Evolutionary conservation across 2,888 invertebrate species (phyloP), one percentile per base, ranked within the genome.

Genomic region (Dolichopus griseipennis): DNA sequence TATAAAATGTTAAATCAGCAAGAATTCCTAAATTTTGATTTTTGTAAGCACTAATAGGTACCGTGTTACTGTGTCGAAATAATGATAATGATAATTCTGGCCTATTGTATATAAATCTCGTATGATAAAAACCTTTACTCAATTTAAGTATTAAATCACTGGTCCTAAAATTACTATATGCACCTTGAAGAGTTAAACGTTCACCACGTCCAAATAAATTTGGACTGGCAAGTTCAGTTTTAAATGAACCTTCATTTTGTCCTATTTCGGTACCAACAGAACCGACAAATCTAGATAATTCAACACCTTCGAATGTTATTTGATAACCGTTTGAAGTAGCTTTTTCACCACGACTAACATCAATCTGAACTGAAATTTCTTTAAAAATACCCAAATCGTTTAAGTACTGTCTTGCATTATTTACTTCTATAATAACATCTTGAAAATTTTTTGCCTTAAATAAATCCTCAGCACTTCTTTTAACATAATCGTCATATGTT

Each of bases 151-250:
- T 90, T 78, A 93, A 89, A 78, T 93, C 93, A 74, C 90, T 89
- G 0, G 92, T 89, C 75, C 89, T 88, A 75, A 90, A 90, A 71
- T 90, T 90, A 41, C 95, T 95, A 77, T 93, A 89, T 70, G 91
- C 90, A 80, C 93, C 94, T 78, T 95, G 93, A 21, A 90, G 84
- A 73, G 89, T 88, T 12, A 95, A 73, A 43, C 86, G 84, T 84
- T 97, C 97, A 0, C 94, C 97, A 68, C 96, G 85, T 0, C 97
- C 97, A 73, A 90, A 83, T 67, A 94, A 81, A 83, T 97, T 97
- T 0, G 94, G 93, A 72, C 91, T 83, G 74, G 88, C 86, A 67
- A 91, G 83, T 66, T 91, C 86, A 77, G 78, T 74, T 69, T 77
- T 76, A 41, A 96, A 78, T 27, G 92, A 91, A 1, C 94, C 96